Evolutionary conservation across 2,113 vertebrate species (phyloP).

Genomic region (Pomatostomus ruficeps): DNA sequence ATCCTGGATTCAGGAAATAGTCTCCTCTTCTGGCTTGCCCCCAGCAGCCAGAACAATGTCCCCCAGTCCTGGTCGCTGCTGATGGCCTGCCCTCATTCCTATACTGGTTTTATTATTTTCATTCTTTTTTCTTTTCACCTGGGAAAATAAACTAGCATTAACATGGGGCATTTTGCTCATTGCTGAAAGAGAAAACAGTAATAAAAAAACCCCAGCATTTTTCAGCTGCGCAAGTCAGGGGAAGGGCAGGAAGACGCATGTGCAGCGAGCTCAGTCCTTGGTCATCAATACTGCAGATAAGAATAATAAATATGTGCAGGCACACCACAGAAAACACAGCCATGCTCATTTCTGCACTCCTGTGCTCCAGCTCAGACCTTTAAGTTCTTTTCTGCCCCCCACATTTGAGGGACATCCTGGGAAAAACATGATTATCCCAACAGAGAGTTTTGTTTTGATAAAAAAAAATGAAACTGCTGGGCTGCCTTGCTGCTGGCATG

Average conservation of each 20-base stretch:
- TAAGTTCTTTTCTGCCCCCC: rapidly evolving
- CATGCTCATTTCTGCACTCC: rapidly evolving
- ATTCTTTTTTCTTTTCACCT: neutral
- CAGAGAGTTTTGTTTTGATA: neutral
- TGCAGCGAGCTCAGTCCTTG: neutral
- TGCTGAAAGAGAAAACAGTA: neutral
- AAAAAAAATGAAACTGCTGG: neutral
- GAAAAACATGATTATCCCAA: neutral
- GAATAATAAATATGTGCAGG: neutral
- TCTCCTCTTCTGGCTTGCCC: neutral
- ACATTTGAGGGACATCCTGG: neutral
- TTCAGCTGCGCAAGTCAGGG: neutral
- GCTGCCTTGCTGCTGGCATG: rapidly evolving
- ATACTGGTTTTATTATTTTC: neutral
- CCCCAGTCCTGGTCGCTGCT: neutral
- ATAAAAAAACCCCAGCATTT: neutral
- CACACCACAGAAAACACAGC: neutral
- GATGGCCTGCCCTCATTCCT: neutral
- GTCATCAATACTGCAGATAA: slow-evolving; percentile 17
- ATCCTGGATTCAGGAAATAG: neutral
- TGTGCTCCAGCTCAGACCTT: neutral
- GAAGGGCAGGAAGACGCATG: neutral
- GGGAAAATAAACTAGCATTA: neutral
- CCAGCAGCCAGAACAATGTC: neutral
- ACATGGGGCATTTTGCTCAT: neutral